Percentiles rank a stretch among this genome's conserved stretches.
phyloP scores from a whole-genome alignment of 2,797 vertebrate species.

The Xerus rutilus region DNA sequence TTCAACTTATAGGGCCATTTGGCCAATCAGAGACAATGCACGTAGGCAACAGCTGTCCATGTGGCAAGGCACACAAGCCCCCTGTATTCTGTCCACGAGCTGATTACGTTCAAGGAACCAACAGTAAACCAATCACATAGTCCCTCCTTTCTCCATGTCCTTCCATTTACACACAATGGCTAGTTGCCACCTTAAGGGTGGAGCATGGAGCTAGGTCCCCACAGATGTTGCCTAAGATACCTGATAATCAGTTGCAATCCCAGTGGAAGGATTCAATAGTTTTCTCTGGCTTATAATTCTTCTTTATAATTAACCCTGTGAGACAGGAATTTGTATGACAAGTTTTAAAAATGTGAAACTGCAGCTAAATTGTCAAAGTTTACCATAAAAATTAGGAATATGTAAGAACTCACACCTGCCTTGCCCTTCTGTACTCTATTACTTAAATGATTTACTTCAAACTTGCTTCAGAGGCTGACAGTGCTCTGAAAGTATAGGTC shows the following conservation, averaged over 20 bases:
- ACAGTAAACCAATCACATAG: too few species aligned
- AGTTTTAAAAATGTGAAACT: background rate
- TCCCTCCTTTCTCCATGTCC: too few species aligned
- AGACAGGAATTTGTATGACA: background rate
- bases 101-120: too few species aligned
- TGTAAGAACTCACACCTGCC: background rate
- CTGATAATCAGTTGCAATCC: background rate
- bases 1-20: too few species aligned
- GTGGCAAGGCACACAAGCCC: too few species aligned
- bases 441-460: background rate
- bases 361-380: slow-evolving; percentile 20
- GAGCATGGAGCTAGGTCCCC: too few species aligned
- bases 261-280: background rate
- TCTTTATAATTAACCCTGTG: background rate
- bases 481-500: background rate
- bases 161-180: too few species aligned
- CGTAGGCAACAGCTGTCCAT: too few species aligned
- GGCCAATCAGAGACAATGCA: too few species aligned
- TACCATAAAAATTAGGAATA: background rate
- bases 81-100: too few species aligned
- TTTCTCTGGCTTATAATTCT: background rate
- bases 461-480: background rate
- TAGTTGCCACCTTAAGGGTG: too few species aligned
- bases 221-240: background rate
- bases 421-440: background rate